Evolutionary conservation across 2,888 invertebrate genomes (phyloP), one percentile per base, ranked within the genome.

Genomic region (Oscheius sp.): DNA sequence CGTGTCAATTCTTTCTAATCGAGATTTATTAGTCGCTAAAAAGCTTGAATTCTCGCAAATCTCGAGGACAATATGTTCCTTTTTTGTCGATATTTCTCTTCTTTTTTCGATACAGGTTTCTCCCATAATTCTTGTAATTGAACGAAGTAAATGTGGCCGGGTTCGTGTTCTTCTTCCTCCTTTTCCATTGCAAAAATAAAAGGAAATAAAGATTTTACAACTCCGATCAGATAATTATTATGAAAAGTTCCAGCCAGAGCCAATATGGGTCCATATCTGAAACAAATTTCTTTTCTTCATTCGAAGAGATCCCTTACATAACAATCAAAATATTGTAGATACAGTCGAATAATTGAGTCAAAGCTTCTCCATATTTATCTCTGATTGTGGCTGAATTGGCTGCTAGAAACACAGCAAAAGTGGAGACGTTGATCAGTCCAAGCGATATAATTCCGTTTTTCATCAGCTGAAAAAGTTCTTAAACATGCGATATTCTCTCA

Each of bases 391-490:
- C 31, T 5, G 25, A 31, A 20, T 57, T 33, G 4, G 29, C 61
- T 1, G n/a, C 10, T 10, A 42, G 15, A 31, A 61, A 61, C 15
- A 27, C 27, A 8, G 17, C 15, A 45, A 31, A 45, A 10, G 23
- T 25, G 31, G 27, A 23, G 15, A 27, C 8, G 27, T 61, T 61
- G 5, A 61, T 20, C 3, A 27, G 2, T 3, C 25, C 45, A 6
- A 61, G 31, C 20, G 42, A 12, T 17, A 45, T 25, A 4, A 61
- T 29, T 2, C 12, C 17, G 10, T 61, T 39, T 12, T 17, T 5
- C 17, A 61, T 57, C 20, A 57, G 17, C 57, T 57, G 57, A 33
- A 57, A n/a, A n/a, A n/a, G n/a, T n/a, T n/a, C n/a, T n/a, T n/a
- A n/a, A n/a, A n/a, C n/a, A n/a, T n/a, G n/a, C n/a, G n/a, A n/a